Evolutionary conservation across 1,140 invertebrate genomes (phyloP), one percentile per base, ranked within the genome.

Genomic region (Drosophila equinoxialis): DNA sequence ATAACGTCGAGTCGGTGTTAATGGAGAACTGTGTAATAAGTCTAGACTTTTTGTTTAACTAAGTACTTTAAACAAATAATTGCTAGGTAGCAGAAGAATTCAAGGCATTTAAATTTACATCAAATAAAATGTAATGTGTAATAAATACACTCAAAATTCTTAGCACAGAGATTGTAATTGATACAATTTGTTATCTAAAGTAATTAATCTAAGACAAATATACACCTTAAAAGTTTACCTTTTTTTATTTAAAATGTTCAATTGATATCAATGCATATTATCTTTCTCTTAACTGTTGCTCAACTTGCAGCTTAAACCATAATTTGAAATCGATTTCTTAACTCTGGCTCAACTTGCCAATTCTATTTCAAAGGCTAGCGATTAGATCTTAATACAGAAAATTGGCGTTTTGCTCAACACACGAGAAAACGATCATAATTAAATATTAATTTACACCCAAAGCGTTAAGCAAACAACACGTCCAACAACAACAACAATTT

Each of bases 361-460:
- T 51, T 51, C 71, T 77, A 73, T 79, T 77, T 20, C 64, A 55
- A 77, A 82, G 70, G 65, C 64, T 37, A 0, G 17, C 68, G 82
- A 86, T 86, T 82, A 79, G 76, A 86, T 86, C 82, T 68, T 71
- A 87, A 82, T 79, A 66, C 73, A 66, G 67, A 81, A 86, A 81
- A 77, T 51, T 77, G 75, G 75, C 74, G 74, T 71, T 77, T 41
- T 77, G 60, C 74, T 77, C 75, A 77, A 67, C 74, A 77, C 75
- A 77, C 75, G 68, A 77, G 68, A 66, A 66, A 86, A 87, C 68
- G 74, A 71, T 70, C 73, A 89, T 87, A 89, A 87, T 87, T 87
- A 87, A 87, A 87, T 89, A 87, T 77, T 87, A 87, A 87, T 87
- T 87, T 89, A 87, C 83, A 87, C 83, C 75, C 76, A 76, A 58